Base-by-base conservation (phyloP, 1,140 invertebrate genomes). In the Wasmannia auropunctata region DNA sequence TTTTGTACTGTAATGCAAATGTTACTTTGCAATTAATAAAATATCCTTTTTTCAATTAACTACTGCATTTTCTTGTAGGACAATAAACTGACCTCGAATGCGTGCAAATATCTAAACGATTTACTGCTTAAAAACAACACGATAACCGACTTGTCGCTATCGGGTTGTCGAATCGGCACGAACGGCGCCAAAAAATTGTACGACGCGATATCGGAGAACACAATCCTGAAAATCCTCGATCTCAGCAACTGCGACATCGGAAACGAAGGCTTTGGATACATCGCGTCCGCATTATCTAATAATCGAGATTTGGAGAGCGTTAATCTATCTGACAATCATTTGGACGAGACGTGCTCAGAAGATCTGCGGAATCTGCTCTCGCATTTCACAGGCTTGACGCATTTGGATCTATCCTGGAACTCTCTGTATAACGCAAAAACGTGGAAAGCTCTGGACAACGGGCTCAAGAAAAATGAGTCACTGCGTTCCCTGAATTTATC, bases 371-470 rank as follows among this genome's bases (percentile, higher is more conserved):
- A 81, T 34, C 88, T 93, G 89, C 79, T 92, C 4, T 85, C 5
- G 2, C 86, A 91, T 76, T 95, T 94, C 54, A 90, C 94, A 8
- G 92, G 79, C 16, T 49, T 95, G 56, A 91, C 91, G 22, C 80
- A 92, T 62, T 87, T 96, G 25, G 91, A 96, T 88, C 77, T 96
- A 5, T 95, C 95, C 0, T 96, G 95, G 95, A 96, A 96, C 89
- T 89, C 84, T 43, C 86, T 95, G 16, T 84, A 79, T 7, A 87
- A 85, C 22, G 88, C 81, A 83, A 89, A 91, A 83, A 88, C 89
- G 85, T 93, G 91, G 89, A 92, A 91, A 81, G 86, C 70, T 51
- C 85, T 95, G 75, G 86, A 93, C 16, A 51, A 85, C 40, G 93
- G 88, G 1, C 63, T 95, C 8, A 28, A 69, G 5, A 83, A 83